These are phyloP conservation scores for Platygyra sinensis DNA, from an alignment of 64 coral and sea anemone genomes.

Conservation along the genomic window DNA sequence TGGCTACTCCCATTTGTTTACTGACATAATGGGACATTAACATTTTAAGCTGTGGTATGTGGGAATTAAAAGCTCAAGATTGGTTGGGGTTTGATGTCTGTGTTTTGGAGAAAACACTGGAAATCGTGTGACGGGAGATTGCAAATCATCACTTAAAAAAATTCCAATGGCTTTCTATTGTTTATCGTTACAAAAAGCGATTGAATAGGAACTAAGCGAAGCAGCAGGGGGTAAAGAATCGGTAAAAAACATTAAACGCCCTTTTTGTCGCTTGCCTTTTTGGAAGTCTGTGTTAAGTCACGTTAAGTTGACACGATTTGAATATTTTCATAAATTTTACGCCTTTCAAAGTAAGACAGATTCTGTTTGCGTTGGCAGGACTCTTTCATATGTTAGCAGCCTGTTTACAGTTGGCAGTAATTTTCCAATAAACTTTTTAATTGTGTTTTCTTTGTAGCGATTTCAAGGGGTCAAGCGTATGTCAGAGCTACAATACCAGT, in stretches of 20 bases:
- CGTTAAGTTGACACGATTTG: neutral
- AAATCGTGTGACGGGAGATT: neutral
- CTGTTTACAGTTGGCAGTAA: neutral
- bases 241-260: neutral
- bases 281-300: neutral
- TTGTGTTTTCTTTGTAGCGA: conserved; percentile 6
- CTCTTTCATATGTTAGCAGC: neutral
- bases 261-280: neutral
- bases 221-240: conserved; percentile 4
- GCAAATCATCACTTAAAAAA: neutral
- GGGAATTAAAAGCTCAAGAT: neutral
- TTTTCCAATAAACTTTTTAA: conserved; percentile 27
- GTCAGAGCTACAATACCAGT: neutral
- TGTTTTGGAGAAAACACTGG: neutral
- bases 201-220: neutral
- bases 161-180: neutral
- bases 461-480: neutral
- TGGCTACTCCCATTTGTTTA: neutral
- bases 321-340: conserved; percentile 1
- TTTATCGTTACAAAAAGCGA: conserved; percentile 25
- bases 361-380: neutral
- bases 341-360: neutral
- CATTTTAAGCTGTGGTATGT: neutral
- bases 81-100: neutral
- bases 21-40: too few species aligned